phyloP scores from a whole-genome alignment of 2,797 vertebrate genomes.

The Enteromius afrohamiltoni region DNA sequence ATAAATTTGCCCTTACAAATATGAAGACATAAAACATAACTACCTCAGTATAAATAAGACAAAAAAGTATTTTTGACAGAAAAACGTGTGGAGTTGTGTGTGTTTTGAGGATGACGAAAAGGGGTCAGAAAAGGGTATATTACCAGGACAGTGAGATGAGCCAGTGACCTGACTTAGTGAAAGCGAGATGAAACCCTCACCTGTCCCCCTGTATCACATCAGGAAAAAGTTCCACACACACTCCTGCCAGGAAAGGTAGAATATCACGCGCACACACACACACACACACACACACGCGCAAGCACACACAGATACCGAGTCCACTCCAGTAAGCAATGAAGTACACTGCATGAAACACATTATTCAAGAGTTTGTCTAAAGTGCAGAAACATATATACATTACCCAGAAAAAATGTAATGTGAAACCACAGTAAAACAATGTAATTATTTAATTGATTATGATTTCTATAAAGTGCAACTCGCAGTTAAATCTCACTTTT shows the following conservation, averaged over 20 bases:
- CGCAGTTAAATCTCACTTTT: neutral
- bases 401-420: neutral
- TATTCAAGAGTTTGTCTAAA: conserved; percentile 18
- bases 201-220: conserved; percentile 62
- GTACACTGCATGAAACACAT: neutral
- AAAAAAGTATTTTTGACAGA: neutral
- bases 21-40: neutral
- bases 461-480: neutral
- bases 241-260: conserved; percentile 48
- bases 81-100: conserved; percentile 1
- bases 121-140: conserved; percentile 36
- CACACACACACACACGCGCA: conserved; percentile 35
- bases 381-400: neutral
- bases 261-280: conserved; percentile 40
- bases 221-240: conserved; percentile 45
- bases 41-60: neutral
- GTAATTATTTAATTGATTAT: neutral
- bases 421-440: too few species aligned
- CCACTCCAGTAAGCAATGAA: neutral
- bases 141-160: conserved; percentile 46
- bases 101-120: conserved; percentile 8
- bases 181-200: conserved; percentile 55
- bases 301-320: conserved; percentile 4
- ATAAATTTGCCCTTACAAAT: neutral
- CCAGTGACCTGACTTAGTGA: conserved; percentile 66